Percentiles rank a stretch among this genome's conserved stretches.
phyloP scores from a whole-genome alignment of 2,888 invertebrate genomes.

The Euzophera pinguis region DNA sequence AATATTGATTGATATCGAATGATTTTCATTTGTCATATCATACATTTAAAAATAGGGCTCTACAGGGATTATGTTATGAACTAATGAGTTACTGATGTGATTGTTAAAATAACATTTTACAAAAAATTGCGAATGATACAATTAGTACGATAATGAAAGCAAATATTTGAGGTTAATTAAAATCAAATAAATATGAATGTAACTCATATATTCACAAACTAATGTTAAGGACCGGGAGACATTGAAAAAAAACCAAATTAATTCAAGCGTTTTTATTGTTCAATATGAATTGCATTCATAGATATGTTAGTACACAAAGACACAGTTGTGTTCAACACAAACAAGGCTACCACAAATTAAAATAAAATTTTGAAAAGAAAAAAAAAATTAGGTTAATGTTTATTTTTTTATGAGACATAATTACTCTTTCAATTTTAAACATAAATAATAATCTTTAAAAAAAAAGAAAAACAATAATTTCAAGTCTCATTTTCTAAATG shows the following conservation, averaged over 20 bases:
- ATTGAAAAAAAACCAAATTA: slow-evolving; percentile 51
- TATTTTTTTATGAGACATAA: too few relatives aligned
- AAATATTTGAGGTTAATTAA: slow-evolving; percentile 6
- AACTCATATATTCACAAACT: slow-evolving; percentile 64
- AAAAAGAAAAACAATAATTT: too few relatives aligned
- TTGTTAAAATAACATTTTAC: not conserved
- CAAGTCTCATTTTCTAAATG: too few relatives aligned
- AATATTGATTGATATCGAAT: too few relatives aligned
- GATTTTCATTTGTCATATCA: too few relatives aligned
- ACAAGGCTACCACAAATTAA: not conserved
- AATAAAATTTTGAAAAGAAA: too few relatives aligned
- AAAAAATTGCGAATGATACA: not conserved
- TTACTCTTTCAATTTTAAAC: too few relatives aligned
- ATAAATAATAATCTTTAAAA: too few relatives aligned
- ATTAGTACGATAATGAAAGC: not conserved
- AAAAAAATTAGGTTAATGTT: too few relatives aligned
- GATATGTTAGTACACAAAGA: slow-evolving; percentile 13
- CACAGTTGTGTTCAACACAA: slow-evolving; percentile 7
- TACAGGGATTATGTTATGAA: not conserved
- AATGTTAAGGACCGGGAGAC: slow-evolving; percentile 32
- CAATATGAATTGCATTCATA: slow-evolving; percentile 78
- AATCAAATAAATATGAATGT: slow-evolving; percentile 58
- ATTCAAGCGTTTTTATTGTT: slow-evolving; percentile 64
- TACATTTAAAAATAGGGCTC: too few relatives aligned
- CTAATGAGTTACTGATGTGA: not conserved